Evolutionary conservation across 1,140 invertebrate genomes (phyloP).

Genomic region (Bathynomus jamesi): DNA sequence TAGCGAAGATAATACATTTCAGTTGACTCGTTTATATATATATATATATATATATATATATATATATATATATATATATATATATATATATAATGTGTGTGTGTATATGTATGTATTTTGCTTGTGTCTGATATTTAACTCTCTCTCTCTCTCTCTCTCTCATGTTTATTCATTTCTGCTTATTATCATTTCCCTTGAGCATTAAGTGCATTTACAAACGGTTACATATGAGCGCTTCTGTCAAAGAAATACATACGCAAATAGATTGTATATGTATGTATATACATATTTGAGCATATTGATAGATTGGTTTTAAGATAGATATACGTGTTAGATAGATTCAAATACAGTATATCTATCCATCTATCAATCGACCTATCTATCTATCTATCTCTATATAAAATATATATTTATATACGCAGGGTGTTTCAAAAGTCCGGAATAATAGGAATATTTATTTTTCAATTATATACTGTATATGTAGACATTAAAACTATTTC

Average conservation of each 20-base stretch:
- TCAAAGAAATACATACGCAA: too few species aligned
- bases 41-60: not conserved
- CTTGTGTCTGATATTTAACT: not conserved
- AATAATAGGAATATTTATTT: too few species aligned
- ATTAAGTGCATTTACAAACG: too few species aligned
- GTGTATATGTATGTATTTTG: not conserved
- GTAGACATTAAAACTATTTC: too few species aligned
- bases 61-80: not conserved
- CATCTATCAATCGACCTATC: too few species aligned
- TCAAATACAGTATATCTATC: not conserved
- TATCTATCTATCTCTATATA: not conserved
- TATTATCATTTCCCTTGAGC: too few species aligned
- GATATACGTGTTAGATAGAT: not conserved
- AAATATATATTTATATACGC: not conserved
- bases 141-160: not conserved
- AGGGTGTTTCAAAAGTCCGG: too few species aligned
- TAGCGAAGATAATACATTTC: too few species aligned
- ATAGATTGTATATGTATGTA: not conserved
- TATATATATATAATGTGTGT: not conserved
- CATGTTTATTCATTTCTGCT: not conserved
- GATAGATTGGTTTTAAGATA: not conserved
- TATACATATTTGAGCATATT: not conserved
- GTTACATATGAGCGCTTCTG: too few species aligned
- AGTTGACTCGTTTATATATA: not conserved
- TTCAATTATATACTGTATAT: too few species aligned